phyloP scores from a whole-genome alignment of 2,888 invertebrate species.

The Drosophila austrosaltans region DNA sequence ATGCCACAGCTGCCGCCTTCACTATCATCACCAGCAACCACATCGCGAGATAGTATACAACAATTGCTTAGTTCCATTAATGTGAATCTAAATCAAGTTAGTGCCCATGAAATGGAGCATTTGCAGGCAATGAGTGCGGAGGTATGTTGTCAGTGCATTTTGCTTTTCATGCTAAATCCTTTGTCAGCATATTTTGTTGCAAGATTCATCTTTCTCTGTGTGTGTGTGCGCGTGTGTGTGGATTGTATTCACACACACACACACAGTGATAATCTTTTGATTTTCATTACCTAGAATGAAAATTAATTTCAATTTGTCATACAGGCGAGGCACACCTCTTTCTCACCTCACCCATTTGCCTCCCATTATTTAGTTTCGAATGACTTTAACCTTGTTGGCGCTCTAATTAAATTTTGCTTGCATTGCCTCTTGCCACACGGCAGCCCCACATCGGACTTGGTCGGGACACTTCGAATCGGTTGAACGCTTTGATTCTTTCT shows the following conservation, averaged over 20 bases:
- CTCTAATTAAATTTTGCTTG: conserved; percentile 74
- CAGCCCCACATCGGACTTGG: conserved; percentile 25
- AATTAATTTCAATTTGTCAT: conserved; percentile 33
- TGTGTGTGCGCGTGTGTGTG: neutral
- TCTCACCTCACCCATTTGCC: conserved; percentile 5
- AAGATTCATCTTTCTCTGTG: neutral
- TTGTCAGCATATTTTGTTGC: neutral
- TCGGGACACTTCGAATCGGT: conserved; percentile 24
- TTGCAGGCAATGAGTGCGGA: conserved; percentile 68
- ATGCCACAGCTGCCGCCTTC: conserved; percentile 3
- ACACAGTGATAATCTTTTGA: neutral
- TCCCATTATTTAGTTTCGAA: conserved; percentile 19
- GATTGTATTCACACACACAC: neutral
- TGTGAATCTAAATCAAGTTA: conserved; percentile 75
- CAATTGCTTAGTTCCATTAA: conserved; percentile 78
- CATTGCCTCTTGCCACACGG: conserved; percentile 29
- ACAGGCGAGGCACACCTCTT: conserved; percentile 34
- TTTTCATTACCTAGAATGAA: neutral
- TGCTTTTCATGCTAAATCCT: neutral
- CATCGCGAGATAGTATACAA: conserved; percentile 61
- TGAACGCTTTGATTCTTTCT: conserved; percentile 51
- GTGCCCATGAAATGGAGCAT: conserved; percentile 71
- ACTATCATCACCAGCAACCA: neutral
- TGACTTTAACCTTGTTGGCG: conserved; percentile 81
- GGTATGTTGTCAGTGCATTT: conserved; percentile 49